phyloP scores from a whole-genome alignment of 2,888 invertebrate genomes.

The Coelogynopora nodosa region DNA sequence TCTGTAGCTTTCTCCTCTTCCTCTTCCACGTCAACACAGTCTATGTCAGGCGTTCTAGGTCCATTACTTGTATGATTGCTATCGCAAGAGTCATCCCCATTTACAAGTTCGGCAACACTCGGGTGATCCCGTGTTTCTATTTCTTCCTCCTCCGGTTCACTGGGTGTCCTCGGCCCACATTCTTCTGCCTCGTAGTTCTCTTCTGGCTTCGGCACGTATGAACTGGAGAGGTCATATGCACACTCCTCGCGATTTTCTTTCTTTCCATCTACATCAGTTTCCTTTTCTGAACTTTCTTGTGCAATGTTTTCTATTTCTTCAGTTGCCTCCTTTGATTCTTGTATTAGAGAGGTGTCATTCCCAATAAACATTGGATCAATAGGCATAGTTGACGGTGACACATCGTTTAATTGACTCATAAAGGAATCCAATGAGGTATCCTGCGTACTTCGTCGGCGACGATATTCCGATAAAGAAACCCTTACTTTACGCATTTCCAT shows the following conservation, averaged over 20 bases:
- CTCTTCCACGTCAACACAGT: neutral
- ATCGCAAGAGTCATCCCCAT: neutral
- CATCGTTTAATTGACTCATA: neutral
- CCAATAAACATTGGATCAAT: too few relatives aligned
- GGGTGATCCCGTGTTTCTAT: neutral
- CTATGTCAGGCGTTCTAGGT: neutral
- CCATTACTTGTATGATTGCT: neutral
- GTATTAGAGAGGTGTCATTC: too few relatives aligned
- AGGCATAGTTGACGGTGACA: neutral
- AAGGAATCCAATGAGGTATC: neutral
- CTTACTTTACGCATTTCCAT: neutral
- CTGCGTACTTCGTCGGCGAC: neutral
- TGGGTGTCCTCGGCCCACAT: neutral
- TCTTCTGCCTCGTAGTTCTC: neutral
- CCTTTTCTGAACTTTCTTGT: neutral
- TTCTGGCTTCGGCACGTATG: neutral
- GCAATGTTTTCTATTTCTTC: neutral
- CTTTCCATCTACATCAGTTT: neutral
- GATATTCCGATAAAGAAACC: constrained; percentile 8
- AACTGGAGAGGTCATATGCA: neutral
- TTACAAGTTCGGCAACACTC: neutral
- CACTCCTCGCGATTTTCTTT: neutral
- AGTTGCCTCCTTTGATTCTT: neutral
- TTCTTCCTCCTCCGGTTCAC: neutral
- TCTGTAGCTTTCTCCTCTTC: neutral